Base-by-base conservation (phyloP, 2,888 invertebrate species). In the Epistrophe eligans region DNA sequence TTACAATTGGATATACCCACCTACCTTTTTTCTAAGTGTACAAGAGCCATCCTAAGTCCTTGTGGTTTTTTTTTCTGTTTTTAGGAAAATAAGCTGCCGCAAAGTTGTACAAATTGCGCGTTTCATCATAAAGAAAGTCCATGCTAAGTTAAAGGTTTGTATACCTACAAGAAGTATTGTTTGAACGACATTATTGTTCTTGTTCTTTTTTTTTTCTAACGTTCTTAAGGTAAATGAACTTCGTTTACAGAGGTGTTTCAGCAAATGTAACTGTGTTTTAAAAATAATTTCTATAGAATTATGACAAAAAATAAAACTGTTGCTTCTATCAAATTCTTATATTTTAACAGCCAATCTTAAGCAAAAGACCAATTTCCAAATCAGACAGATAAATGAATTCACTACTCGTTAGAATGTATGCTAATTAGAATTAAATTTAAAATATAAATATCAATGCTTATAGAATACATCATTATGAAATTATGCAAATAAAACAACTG, bases 71-170 rank as follows among this genome's bases (percentile, higher is more conserved):
- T 48, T 60, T 45, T 60, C 52, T 24, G 5, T 38, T 60, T 6
- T 13, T 11, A 55, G 57, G 43, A 4, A 35, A 70, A 67, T 8
- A 8, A 66, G 35, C 82, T 83, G 71, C 71, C 74, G 52, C 79
- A 82, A 57, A 74, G 40, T 52, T 40, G 60, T 67, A 79, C 32
- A 76, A 67, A 83, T 87, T 83, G 87, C 76, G 74, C 79, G 79
- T 62, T 38, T 60, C 60, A 28, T 55, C 57, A 62, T 38, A 64
- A 71, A 67, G 24, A 64, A 17, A 15, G n/a, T 48, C 17, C 52
- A 19, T 48, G 24, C n/a, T n/a, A n/a, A n/a, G 60, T 28, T 48
- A 55, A 48, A 19, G 19, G 19, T 38, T 52, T 50, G 7, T 10
- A n/a, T 28, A 3, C 4, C 15, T 15, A 35, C 48, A 6, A 28